Evolutionary conservation across 1,140 invertebrate genomes (phyloP).

Genomic region (Agraylea sexmaculata): DNA sequence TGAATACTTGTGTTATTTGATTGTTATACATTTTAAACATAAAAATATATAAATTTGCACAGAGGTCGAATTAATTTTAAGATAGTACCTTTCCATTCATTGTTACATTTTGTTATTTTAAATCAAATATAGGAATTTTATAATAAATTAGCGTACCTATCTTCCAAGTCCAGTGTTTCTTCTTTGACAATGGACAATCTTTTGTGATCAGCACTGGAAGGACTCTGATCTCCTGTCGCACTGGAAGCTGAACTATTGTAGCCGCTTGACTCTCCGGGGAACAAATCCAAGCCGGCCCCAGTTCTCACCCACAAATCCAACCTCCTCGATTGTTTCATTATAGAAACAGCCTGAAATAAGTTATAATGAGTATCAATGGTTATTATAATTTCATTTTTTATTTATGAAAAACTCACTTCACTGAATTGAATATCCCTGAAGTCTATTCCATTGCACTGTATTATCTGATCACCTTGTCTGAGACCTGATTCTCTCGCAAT

Average conservation of each 20-base stretch:
- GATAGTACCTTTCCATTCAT: too few species aligned
- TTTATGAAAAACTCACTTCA: slow-evolving; percentile 46
- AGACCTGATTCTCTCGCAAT: slow-evolving; percentile 78
- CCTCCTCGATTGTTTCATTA: slow-evolving; percentile 63
- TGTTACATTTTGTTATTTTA: too few species aligned
- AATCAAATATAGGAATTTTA: too few species aligned
- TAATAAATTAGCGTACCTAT: slow-evolving; percentile 30
- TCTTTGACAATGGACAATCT: slow-evolving; percentile 56
- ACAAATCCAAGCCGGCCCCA: slow-evolving; percentile 60
- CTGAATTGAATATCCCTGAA: slow-evolving; percentile 67
- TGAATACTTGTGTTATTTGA: slow-evolving; percentile 2
- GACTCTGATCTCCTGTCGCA: slow-evolving; percentile 59
- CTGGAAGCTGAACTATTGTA: slow-evolving; percentile 71
- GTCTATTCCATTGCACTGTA: slow-evolving; percentile 77
- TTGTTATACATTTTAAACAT: neutral
- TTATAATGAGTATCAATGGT: too few species aligned
- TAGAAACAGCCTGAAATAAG: slow-evolving; percentile 51
- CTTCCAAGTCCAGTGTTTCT: slow-evolving; percentile 42
- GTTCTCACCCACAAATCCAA: slow-evolving; percentile 61
- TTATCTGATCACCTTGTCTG: slow-evolving; percentile 82
- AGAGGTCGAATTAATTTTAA: slow-evolving; percentile 3
- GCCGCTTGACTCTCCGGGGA: slow-evolving; percentile 66
- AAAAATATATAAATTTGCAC: neutral
- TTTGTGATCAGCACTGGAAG: slow-evolving; percentile 47
- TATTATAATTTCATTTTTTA: slow-evolving; percentile 1